Conservation (phyloP, 2,797 vertebrate genomes). For the Euphonia xanthogaster region DNA sequence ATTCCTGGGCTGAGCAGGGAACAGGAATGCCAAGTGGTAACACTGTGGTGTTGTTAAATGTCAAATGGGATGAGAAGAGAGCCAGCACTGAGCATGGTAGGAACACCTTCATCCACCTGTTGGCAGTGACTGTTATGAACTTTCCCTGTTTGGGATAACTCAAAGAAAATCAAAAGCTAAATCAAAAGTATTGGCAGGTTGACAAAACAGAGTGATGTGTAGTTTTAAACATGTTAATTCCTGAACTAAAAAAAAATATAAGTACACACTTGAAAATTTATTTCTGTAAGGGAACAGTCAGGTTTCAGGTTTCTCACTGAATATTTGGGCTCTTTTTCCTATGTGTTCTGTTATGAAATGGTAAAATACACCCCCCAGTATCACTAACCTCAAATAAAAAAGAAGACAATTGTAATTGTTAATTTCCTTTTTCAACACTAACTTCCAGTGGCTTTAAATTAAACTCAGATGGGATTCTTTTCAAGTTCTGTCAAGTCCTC, state of each 20-base stretch:
- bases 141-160: background rate
- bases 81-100: rapidly evolving
- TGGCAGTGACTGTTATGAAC: background rate
- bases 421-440: background rate
- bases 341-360: background rate
- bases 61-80: background rate
- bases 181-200: background rate
- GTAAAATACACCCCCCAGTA: background rate
- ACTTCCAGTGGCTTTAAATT: background rate
- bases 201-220: background rate
- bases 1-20: background rate
- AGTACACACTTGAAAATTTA: background rate
- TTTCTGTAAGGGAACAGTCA: background rate
- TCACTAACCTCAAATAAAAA: background rate
- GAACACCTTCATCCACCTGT: background rate
- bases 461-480: background rate
- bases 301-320: background rate
- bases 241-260: background rate
- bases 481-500: background rate
- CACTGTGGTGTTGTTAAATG: background rate
- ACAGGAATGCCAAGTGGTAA: background rate
- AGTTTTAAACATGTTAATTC: background rate
- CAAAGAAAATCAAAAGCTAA: background rate
- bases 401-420: background rate
- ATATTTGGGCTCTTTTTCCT: background rate